Base-by-base conservation (phyloP, 2,113 vertebrate species). In the Hydropotes inermis region DNA sequence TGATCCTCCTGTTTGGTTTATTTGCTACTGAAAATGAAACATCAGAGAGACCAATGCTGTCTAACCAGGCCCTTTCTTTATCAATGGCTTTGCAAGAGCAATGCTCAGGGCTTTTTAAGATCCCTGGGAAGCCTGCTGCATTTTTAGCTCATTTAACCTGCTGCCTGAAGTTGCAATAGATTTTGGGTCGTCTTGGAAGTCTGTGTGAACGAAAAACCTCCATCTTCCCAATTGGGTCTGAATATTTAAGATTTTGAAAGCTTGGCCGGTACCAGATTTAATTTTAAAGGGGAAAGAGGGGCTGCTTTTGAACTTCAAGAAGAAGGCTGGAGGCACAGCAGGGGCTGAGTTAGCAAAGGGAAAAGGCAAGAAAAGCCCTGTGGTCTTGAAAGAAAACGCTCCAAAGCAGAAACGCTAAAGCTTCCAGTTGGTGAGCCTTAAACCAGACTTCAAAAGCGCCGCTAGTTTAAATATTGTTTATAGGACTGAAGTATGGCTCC, bases 291-390 rank as follows among this genome's bases (percentile, higher is more conserved):
- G 57, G 57, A 58, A 79, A 61, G 39, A 70, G 50, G 74, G 57
- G 33, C 4, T 92, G 97, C 95, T 97, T 98, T 98, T 97, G 98
- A 98, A 98, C 96, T 97, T 97, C 93, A 92, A 95, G 96, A 57
- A 96, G 82, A 87, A 93, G 83, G 28, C 88, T 55, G 57, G 81
- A 87, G 43, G 61, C 96, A 30, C 97, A 97, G 97, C 95, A 67
- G 95, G 98, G 47, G 79, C 79, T 23, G 64, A 14, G 2, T 47
- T 16, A 76, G 98, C 89, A 92, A 74, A 97, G 83, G 87, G 55
- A 76, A 82, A 36, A 96, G 83, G 82, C 33, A 0, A 28, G n/a
- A 96, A 86, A 95, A 81, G 95, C 94, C 94, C 95, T 55, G 93
- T 85, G 87, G 97, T 91, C 90, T 93, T 96, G 83, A 95, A 96